Evolutionary conservation across 2,888 invertebrate species (phyloP).

Genomic region (Ephialtes manifestator): DNA sequence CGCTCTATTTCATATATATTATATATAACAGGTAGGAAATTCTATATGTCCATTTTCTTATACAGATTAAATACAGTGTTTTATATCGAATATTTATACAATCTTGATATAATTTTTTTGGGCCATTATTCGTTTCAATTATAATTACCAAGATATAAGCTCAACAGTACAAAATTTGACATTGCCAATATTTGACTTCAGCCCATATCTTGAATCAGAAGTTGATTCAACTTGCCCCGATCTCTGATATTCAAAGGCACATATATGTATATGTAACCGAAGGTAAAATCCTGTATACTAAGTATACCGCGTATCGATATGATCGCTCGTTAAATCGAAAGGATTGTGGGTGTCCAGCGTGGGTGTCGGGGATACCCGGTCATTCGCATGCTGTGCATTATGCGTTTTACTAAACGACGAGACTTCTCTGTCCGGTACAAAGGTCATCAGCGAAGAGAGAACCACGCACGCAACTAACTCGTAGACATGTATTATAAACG

Average conservation of each 20-base stretch:
- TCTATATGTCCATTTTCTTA: no score
- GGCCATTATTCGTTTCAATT: no score
- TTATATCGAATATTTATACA: no score
- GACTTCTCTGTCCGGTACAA: conserved; percentile 56
- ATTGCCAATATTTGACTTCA: neutral
- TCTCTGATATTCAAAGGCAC: neutral
- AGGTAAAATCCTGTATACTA: conserved; percentile 24
- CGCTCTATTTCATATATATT: no score
- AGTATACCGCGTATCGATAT: conserved; percentile 62
- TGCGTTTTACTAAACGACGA: conserved; percentile 66
- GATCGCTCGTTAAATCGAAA: conserved; percentile 70
- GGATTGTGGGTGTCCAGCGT: conserved; percentile 69
- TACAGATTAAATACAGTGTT: no score
- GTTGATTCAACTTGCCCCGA: neutral
- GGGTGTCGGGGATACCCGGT: conserved; percentile 62
- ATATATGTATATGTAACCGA: neutral
- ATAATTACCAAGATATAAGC: no score
- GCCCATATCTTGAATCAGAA: neutral
- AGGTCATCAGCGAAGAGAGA: conserved; percentile 63
- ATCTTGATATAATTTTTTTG: no score
- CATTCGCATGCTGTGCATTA: conserved; percentile 63
- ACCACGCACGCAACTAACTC: conserved; percentile 56
- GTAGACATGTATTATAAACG: conserved; percentile 55
- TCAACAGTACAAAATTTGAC: neutral
- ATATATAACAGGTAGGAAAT: no score